Evolutionary conservation across 2,113 vertebrate genomes (phyloP), one percentile per base, ranked within the genome.

Genomic region (Noctilio leporinus): DNA sequence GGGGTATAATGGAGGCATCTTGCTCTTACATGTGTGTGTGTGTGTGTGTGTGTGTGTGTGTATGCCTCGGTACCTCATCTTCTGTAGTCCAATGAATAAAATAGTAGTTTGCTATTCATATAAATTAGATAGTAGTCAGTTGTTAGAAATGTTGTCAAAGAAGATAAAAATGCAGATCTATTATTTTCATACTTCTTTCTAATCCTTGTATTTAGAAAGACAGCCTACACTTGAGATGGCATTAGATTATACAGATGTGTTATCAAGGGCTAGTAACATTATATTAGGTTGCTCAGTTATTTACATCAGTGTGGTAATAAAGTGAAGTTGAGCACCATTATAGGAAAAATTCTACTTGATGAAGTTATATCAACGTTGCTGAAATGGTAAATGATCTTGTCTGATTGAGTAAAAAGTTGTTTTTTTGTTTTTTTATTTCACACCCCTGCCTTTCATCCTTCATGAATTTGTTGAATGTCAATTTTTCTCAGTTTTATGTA

Each of bases 141-240:
- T 30, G 62, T 43, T 38, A 76, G 59, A 94, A 73, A 22, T 83
- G 26, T 69, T 84, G 22, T 87, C 30, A 86, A 64, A 57, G 12
- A 33, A 94, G 45, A 88, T 33, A 43, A 95, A 81, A 89, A 93
- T 72, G 19, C 10, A 70, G 7, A 62, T 64, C 8, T 80, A 2
- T 69, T 91, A 9, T 89, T 95, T 91, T 84, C 95, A 40, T 89
- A 91, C 3, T 72, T 0, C n/a, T 95, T 81, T 67, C 72, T 35
- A 64, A 40, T 28, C 20, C 17, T 75, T 69, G 1, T 57, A 55
- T 94, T 91, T 92, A 51, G 19, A 83, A 96, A 89, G 33, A 57
- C 40, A 51, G 15, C 24, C 84, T 30, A 67, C 64, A 4, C 22
- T 72, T 49, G 12, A 64, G 57, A 67, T 47, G 28, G 9, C 14